Evolutionary conservation across 2,113 vertebrate species (phyloP), one percentile per base, ranked within the genome.

Genomic region (Dicentrarchus labrax): DNA sequence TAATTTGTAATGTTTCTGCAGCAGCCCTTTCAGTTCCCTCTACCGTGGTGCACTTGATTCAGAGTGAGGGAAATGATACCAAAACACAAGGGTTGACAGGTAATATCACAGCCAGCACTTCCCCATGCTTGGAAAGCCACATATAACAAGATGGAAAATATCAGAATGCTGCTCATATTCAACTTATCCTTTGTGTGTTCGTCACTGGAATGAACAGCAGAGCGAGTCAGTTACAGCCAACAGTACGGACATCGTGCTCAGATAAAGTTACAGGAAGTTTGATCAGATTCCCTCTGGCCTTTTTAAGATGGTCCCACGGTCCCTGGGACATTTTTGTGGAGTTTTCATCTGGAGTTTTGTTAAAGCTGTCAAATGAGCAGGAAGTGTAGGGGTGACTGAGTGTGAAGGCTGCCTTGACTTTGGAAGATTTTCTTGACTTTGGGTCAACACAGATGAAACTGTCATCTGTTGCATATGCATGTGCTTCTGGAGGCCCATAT

Each of bases 391-490:
- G 66, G 74, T 72, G 82, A 75, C 69, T 65, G 78, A 61, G 71
- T 56, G 83, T 84, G 67, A 78, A 77, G 45, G 80, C 60, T 80
- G 72, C 45, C 47, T 22, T 72, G 80, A 89, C 89, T 85, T 91
- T 85, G 84, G 61, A 77, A 79, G 79, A 39, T 60, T 65, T 30
- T 53, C 51, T 81, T 76, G 77, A 87, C 87, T 85, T 91, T 88
- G 78, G 86, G 65, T 66, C 53, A 9, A 68, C 80, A 74, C 81
- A 54, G 80, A 85, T 67, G 79, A 91, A 76, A 79, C 71, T 87
- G 80, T 82, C 87, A 82, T 51, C 76, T 78, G 70, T 39, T 95
- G 90, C 92, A 95, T 95, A 95, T 95, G 93, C 91, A 95, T 95
- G 92, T 70, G 64, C 93, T 90, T 94, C 90, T 94, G 94, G 83